Percentiles rank a stretch among this genome's conserved stretches.
phyloP scores from a whole-genome alignment of 2,888 invertebrate genomes.

The Aspidiotus rigidus region DNA sequence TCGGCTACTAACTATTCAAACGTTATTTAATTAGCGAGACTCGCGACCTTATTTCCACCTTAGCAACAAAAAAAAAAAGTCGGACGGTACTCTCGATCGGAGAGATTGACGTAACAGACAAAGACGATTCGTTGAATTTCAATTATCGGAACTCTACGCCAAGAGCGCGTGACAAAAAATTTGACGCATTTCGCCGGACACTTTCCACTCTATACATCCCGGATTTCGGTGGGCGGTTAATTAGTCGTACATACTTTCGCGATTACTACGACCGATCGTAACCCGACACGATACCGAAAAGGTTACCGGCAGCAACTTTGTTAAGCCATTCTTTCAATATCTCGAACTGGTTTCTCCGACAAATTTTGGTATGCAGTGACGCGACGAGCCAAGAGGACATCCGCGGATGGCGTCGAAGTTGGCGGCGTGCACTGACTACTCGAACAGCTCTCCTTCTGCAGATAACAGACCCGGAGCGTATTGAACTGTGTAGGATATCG shows the following conservation, averaged over 20 bases:
- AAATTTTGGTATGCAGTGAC: not conserved
- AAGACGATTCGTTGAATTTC: too few relatives aligned
- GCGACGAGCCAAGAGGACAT: not conserved
- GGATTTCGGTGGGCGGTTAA: slow-evolving; percentile 4
- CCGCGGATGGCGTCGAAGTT: not conserved
- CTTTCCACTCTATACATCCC: not conserved
- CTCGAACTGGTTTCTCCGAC: not conserved
- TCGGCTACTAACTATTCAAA: too few relatives aligned
- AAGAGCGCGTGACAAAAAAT: too few relatives aligned
- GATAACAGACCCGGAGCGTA: not conserved
- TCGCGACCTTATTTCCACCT: too few relatives aligned
- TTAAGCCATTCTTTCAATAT: not conserved
- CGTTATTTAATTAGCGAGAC: too few relatives aligned
- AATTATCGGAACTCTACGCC: too few relatives aligned
- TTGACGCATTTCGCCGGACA: too few relatives aligned
- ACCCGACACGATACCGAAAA: not conserved
- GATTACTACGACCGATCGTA: not conserved
- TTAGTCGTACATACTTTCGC: slow-evolving; percentile 1
- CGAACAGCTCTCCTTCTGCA: not conserved
- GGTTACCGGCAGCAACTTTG: slow-evolving; percentile 1
- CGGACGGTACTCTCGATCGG: too few relatives aligned
- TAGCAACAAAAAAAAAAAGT: too few relatives aligned
- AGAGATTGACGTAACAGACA: too few relatives aligned
- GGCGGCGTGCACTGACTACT: not conserved
- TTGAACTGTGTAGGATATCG: not conserved